phyloP scores from a whole-genome alignment of 1,140 invertebrate genomes.

The Doryteuthis pealeii region DNA sequence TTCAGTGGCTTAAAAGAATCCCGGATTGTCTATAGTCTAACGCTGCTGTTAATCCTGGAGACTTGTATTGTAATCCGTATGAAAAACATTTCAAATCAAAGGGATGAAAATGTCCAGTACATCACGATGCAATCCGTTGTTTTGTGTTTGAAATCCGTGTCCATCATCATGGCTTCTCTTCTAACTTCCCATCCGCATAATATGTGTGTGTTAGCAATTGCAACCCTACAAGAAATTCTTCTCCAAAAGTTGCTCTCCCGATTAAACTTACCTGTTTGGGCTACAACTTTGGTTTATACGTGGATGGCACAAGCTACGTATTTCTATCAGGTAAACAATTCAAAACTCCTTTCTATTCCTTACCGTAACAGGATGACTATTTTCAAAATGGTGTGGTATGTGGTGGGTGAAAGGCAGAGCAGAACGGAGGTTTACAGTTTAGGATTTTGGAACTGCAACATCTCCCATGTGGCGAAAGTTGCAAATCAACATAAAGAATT shows the following conservation, averaged over 20 bases:
- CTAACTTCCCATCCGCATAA: constrained; percentile 72
- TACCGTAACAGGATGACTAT: too few species aligned
- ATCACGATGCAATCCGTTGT: not conserved
- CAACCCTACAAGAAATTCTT: constrained; percentile 42
- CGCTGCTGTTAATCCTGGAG: not conserved
- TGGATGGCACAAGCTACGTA: constrained; percentile 56
- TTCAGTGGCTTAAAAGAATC: constrained; percentile 44
- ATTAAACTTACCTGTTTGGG: constrained; percentile 17
- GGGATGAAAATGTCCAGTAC: too few species aligned
- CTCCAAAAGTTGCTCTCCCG: constrained; percentile 23
- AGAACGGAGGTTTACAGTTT: too few species aligned
- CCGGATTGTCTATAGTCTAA: constrained; percentile 26
- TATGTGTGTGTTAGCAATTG: constrained; percentile 71
- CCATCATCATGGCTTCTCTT: constrained; percentile 68
- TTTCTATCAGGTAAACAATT: constrained; percentile 54
- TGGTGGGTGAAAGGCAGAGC: too few species aligned
- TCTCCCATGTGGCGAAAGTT: too few species aligned
- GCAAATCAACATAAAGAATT: too few species aligned
- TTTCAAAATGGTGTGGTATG: too few species aligned
- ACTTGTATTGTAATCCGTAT: too few species aligned
- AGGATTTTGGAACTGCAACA: too few species aligned
- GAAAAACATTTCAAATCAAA: too few species aligned
- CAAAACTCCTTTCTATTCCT: too few species aligned
- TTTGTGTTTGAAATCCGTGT: constrained; percentile 44
- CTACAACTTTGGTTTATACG: constrained; percentile 41